A percentile compares a stretch with the other conserved stretches of the same genome.
Evolutionary conservation across 2,797 vertebrate species (phyloP).

Genomic region (Melanotaenia maccullochi): DNA sequence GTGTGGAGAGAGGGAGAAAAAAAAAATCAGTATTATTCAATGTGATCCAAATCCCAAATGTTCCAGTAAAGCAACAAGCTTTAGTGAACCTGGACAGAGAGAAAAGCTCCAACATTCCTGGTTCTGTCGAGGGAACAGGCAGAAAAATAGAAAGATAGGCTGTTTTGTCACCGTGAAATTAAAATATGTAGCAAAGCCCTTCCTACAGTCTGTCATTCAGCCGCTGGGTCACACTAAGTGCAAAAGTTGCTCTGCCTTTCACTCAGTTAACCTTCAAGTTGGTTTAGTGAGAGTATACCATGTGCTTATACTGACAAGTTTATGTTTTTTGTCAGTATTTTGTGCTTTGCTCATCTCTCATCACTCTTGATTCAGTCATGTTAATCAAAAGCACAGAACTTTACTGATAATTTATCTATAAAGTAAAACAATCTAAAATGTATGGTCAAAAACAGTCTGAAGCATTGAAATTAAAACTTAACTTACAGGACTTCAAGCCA

Average conservation of each 20-base stretch:
- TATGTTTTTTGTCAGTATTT: not conserved
- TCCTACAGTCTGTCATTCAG: constrained; percentile 24
- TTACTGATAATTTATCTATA: not conserved
- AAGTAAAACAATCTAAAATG: not conserved
- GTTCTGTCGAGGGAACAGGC: constrained; percentile 37
- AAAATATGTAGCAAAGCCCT: constrained; percentile 40
- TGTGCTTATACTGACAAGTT: not conserved
- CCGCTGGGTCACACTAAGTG: not conserved
- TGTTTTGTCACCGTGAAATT: constrained; percentile 46
- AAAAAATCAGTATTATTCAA: constrained; percentile 64
- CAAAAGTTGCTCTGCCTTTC: constrained; percentile 7
- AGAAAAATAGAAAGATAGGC: constrained; percentile 20
- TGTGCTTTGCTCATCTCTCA: not conserved
- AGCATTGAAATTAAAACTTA: not conserved
- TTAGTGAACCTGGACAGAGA: constrained; percentile 50
- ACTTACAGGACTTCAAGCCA: not conserved
- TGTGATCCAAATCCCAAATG: constrained; percentile 68
- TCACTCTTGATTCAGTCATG: not conserved
- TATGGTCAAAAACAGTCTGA: not conserved
- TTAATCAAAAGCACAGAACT: not conserved
- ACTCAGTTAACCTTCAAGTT: constrained; percentile 8
- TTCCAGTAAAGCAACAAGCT: constrained; percentile 70
- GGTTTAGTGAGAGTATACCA: not conserved
- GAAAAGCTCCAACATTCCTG: constrained; percentile 32
- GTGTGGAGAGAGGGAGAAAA: constrained; percentile 35